Conservation (phyloP, 2,888 invertebrate genomes). For the Tanytarsus gracilentus region DNA sequence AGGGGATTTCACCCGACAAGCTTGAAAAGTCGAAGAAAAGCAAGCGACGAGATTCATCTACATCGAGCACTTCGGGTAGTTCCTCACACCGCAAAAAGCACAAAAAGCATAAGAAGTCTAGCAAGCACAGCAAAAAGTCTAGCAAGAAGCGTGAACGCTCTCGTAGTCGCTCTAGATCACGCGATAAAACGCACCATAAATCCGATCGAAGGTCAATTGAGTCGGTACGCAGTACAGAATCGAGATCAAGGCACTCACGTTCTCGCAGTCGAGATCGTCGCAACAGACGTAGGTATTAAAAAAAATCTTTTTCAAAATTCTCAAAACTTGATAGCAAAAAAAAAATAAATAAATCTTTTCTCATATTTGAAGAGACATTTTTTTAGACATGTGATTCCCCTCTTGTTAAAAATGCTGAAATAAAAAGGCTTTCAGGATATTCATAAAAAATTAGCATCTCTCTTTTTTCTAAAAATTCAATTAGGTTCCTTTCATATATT, state of each 20-base stretch:
- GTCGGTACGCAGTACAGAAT: slow-evolving; percentile 13
- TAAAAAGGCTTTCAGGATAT: too few relatives aligned
- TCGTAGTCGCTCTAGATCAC: not conserved
- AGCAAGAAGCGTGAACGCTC: slow-evolving; percentile 1
- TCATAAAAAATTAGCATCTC: too few relatives aligned
- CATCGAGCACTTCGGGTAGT: not conserved
- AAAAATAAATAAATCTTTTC: too few relatives aligned
- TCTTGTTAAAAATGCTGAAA: too few relatives aligned
- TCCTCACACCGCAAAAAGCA: slow-evolving; percentile 9
- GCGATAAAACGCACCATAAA: slow-evolving; percentile 1
- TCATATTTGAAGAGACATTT: too few relatives aligned
- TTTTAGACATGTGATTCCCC: too few relatives aligned
- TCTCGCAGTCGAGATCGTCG: not conserved
- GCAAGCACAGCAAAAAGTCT: slow-evolving; percentile 13
- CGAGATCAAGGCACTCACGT: not conserved
- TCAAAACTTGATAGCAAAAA: too few relatives aligned
- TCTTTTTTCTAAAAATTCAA: too few relatives aligned
- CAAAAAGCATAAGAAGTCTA: slow-evolving; percentile 23
- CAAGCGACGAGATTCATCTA: not conserved
- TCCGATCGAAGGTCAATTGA: slow-evolving; percentile 18
- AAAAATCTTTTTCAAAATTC: too few relatives aligned
- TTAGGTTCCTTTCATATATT: too few relatives aligned
- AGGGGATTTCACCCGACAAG: not conserved
- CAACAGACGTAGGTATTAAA: slow-evolving; percentile 16
- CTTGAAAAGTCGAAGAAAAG: not conserved